phyloP scores from a whole-genome alignment of 2,888 invertebrate genomes.

The Trissolcus japonicus region DNA sequence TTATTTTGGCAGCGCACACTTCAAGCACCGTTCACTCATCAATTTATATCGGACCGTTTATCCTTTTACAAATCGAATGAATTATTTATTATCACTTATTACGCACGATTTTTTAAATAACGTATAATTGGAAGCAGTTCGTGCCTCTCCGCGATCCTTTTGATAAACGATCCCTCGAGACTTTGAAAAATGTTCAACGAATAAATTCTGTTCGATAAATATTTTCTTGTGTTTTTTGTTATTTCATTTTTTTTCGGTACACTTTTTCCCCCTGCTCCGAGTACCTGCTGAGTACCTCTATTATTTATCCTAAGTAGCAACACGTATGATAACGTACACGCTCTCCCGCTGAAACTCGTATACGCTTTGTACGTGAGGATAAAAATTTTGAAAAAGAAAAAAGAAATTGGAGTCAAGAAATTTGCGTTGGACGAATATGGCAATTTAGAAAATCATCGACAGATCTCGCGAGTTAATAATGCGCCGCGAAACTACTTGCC shows the following conservation, averaged over 20 bases:
- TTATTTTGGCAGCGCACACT: slow-evolving; percentile 29
- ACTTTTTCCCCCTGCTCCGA: too few relatives aligned
- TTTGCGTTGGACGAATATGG: slow-evolving; percentile 39
- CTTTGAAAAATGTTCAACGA: neutral
- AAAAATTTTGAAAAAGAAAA: neutral
- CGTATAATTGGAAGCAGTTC: slow-evolving; percentile 7
- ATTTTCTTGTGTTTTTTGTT: too few relatives aligned
- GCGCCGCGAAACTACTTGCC: slow-evolving; percentile 51
- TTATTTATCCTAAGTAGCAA: slow-evolving; percentile 2
- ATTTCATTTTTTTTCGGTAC: too few relatives aligned
- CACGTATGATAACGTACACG: slow-evolving; percentile 4
- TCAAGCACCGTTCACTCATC: slow-evolving; percentile 46
- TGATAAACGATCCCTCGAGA: slow-evolving; percentile 3
- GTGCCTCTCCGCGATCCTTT: neutral
- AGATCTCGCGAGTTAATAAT: slow-evolving; percentile 58
- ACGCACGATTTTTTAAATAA: slow-evolving; percentile 6
- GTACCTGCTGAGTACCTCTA: neutral
- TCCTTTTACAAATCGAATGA: slow-evolving; percentile 19
- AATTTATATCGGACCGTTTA: slow-evolving; percentile 56
- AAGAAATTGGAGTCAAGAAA: slow-evolving; percentile 18
- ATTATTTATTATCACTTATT: slow-evolving; percentile 31
- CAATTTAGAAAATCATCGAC: slow-evolving; percentile 65
- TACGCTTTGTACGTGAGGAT: neutral
- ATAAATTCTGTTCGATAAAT: too few relatives aligned
- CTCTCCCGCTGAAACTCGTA: neutral